phyloP scores from a whole-genome alignment of 1,140 invertebrate genomes.

The Eufriesea mexicana region DNA sequence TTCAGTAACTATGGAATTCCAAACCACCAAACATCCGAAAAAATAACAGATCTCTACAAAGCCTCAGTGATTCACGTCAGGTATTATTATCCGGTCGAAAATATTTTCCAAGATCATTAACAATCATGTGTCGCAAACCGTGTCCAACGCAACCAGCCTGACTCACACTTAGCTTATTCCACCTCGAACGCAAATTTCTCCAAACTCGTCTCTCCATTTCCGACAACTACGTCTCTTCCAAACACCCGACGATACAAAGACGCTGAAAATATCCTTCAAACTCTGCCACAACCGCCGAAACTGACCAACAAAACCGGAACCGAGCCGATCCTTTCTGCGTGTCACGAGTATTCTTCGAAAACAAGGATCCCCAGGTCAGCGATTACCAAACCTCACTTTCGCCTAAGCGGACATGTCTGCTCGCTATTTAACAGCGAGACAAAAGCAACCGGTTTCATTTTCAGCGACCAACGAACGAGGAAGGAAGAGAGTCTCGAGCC shows the following conservation, averaged over 20 bases:
- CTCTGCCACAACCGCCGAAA: no score
- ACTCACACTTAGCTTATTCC: not conserved
- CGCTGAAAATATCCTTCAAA: not conserved
- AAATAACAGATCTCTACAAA: not conserved
- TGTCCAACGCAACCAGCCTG: not conserved
- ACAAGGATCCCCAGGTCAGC: not conserved
- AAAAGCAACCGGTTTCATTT: constrained; percentile 49
- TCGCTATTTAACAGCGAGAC: constrained; percentile 10
- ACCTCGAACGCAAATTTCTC: not conserved
- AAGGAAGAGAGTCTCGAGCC: not conserved
- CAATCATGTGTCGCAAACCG: not conserved
- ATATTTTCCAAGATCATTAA: not conserved
- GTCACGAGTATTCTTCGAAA: not conserved
- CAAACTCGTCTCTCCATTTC: not conserved
- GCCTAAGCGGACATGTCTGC: not conserved
- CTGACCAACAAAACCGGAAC: no score
- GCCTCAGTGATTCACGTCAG: not conserved
- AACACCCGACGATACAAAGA: no score
- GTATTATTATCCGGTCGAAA: not conserved
- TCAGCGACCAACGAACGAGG: constrained; percentile 2
- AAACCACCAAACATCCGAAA: no score
- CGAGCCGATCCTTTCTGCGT: not conserved
- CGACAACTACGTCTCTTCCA: no score
- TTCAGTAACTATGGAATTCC: no score
- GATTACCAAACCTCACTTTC: constrained; percentile 24